These are phyloP conservation scores for Diadromus collaris DNA, from an alignment of 2,888 invertebrate species.

Conservation along the genomic window DNA sequence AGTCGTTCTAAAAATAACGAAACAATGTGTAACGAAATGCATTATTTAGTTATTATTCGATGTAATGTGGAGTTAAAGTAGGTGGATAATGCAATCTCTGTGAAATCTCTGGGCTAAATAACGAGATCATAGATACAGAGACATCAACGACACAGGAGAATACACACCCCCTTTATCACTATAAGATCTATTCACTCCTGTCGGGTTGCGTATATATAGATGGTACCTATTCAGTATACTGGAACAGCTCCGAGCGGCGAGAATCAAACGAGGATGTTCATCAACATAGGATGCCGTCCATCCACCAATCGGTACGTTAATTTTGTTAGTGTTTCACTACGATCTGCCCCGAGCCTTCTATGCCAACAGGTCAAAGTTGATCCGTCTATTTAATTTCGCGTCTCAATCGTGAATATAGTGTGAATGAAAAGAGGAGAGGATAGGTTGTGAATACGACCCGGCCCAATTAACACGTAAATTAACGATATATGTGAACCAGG, in stretches of 20 bases:
- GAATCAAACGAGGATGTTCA: conserved; percentile 2
- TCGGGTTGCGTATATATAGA: background rate
- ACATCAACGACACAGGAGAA: conserved; percentile 8
- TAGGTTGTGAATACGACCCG: no score
- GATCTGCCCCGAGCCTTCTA: background rate
- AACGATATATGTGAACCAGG: no score
- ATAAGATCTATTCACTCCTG: background rate
- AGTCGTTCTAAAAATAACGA: no score
- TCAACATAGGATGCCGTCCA: background rate
- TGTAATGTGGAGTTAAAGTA: background rate
- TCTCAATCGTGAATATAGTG: background rate
- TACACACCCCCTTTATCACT: background rate
- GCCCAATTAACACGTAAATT: no score
- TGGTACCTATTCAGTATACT: background rate
- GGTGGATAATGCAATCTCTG: background rate
- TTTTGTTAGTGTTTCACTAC: conserved; percentile 25
- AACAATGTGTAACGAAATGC: no score
- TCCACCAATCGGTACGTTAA: conserved; percentile 29
- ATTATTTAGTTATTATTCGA: no score
- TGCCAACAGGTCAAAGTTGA: conserved; percentile 2
- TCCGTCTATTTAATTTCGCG: conserved; percentile 16
- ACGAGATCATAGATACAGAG: background rate
- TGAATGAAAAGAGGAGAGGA: no score
- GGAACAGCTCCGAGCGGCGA: background rate
- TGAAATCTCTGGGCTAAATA: background rate